These are phyloP conservation scores for Uropetala carovei DNA, from an alignment of 2,888 invertebrate species.

Conservation along the genomic window DNA sequence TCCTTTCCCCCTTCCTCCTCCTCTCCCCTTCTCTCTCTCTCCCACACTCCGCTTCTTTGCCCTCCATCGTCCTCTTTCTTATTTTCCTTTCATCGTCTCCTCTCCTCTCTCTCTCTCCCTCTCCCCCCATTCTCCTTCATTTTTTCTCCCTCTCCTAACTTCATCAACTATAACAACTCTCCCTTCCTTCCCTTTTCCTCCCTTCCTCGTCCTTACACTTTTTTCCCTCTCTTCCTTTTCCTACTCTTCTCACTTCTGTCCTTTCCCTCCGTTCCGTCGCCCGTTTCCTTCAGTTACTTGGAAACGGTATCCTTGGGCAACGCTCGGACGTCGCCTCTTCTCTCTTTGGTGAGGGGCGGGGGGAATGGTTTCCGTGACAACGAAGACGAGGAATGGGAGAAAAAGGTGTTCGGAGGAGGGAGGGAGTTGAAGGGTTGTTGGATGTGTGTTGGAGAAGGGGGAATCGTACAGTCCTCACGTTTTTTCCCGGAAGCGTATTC, in stretches of 20 bases:
- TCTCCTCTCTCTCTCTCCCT: background rate
- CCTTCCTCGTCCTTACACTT: background rate
- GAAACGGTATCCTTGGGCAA: slow-evolving; percentile 28
- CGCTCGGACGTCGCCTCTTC: slow-evolving; percentile 25
- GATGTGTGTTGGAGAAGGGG: background rate
- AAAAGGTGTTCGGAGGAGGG: background rate
- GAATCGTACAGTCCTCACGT: slow-evolving; percentile 25
- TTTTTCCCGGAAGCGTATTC: slow-evolving; percentile 59
- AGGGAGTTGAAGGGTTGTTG: background rate
- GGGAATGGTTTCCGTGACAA: too few relatives aligned
- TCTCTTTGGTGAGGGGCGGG: background rate
- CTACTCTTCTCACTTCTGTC: background rate
- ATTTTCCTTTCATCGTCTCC: background rate
- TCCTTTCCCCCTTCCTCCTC: background rate
- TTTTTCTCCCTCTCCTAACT: too few relatives aligned
- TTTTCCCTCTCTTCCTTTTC: background rate
- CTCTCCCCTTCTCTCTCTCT: background rate
- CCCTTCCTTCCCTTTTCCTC: background rate
- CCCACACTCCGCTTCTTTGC: background rate
- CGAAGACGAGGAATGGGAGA: too few relatives aligned
- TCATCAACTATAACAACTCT: too few relatives aligned
- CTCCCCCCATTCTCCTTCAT: background rate
- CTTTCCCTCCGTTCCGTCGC: background rate
- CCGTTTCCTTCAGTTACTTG: slow-evolving; percentile 7
- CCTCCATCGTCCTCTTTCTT: background rate